phyloP scores from a whole-genome alignment of 2,797 vertebrate species.

The Microctenopoma steveboyesi region DNA sequence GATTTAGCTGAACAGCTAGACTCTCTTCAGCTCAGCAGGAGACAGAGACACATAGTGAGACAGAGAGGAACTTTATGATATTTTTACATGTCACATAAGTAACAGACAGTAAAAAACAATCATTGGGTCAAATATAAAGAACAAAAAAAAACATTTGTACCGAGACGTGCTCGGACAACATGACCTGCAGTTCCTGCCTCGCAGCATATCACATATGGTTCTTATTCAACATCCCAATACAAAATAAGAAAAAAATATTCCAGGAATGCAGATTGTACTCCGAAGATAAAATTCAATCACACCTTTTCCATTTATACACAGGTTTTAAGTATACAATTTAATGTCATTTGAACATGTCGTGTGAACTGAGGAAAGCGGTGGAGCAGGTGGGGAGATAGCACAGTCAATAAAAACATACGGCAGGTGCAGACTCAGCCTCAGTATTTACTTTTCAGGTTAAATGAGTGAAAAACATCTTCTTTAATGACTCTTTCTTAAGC shows the following conservation, averaged over 20 bases:
- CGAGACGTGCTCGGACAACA: conserved; percentile 10
- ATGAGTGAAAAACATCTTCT: conserved; percentile 26
- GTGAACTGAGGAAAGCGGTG: conserved; percentile 20
- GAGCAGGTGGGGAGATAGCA: conserved; percentile 37
- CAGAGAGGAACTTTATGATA: conserved; percentile 26
- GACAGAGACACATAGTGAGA: conserved; percentile 55
- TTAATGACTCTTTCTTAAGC: conserved; percentile 23
- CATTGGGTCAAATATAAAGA: conserved; percentile 43
- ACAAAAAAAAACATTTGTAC: conserved; percentile 23
- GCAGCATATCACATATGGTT: neutral
- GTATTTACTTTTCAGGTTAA: conserved; percentile 41
- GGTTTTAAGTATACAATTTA: neutral
- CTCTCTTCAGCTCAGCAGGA: conserved; percentile 69
- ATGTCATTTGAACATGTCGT: conserved; percentile 16
- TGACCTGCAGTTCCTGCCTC: neutral
- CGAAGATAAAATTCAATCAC: neutral
- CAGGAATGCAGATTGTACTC: conserved; percentile 15
- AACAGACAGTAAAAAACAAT: conserved; percentile 54
- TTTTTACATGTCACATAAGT: conserved; percentile 55
- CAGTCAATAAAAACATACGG: conserved; percentile 45
- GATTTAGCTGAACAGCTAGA: conserved; percentile 69
- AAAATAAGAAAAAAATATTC: conserved; percentile 12
- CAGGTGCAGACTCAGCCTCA: conserved; percentile 30
- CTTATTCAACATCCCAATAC: neutral
- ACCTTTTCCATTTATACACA: neutral